These are phyloP conservation scores for Mactromeris polynyma DNA, from an alignment of 2,888 invertebrate genomes.

Conservation along the genomic window DNA sequence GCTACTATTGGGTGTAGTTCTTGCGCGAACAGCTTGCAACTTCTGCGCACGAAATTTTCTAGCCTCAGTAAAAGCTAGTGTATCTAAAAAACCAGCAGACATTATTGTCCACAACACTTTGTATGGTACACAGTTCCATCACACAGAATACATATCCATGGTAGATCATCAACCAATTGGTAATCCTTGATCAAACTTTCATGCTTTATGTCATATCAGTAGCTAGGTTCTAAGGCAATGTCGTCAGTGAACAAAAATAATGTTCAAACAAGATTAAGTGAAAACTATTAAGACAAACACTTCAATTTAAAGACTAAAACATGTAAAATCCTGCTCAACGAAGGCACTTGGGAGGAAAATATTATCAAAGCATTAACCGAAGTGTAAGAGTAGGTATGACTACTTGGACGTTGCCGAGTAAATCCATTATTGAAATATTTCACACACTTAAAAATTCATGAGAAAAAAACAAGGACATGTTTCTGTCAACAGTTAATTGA, in stretches of 20 bases:
- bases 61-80: slow-evolving; percentile 47
- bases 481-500: background rate
- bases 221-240: background rate
- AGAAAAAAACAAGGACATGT: background rate
- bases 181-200: background rate
- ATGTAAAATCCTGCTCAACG: background rate
- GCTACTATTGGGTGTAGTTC: background rate
- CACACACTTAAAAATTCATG: background rate
- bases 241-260: background rate
- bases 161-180: background rate
- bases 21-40: background rate
- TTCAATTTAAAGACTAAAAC: background rate
- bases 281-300: background rate
- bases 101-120: background rate
- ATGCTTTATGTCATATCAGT: background rate
- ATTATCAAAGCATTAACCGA: background rate
- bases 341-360: background rate
- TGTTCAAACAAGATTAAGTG: background rate
- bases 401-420: background rate
- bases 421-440: slow-evolving; percentile 10
- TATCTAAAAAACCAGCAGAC: slow-evolving; percentile 55
- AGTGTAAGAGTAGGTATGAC: background rate
- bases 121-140: background rate
- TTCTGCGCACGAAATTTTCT: slow-evolving; percentile 15
- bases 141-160: background rate